Percentiles rank a stretch among this genome's conserved stretches.
phyloP scores from a whole-genome alignment of 2,888 invertebrate genomes.

The Amphipoea lucens region DNA sequence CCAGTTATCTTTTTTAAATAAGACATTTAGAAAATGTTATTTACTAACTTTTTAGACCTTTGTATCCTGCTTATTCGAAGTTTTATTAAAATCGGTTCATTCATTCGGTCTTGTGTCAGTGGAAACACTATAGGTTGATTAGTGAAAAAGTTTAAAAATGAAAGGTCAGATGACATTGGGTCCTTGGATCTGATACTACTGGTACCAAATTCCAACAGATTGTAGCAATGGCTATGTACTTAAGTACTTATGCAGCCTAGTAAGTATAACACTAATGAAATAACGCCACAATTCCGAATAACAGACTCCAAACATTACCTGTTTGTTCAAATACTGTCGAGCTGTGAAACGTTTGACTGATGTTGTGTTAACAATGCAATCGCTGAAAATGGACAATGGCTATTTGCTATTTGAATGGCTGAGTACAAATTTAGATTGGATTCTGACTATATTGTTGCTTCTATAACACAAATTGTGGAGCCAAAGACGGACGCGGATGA shows the following conservation, averaged over 20 bases:
- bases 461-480: not conserved
- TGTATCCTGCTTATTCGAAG: too few species aligned
- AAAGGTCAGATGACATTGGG: not conserved
- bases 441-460: not conserved
- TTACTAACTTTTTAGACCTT: too few species aligned
- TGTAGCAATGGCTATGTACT: too few species aligned
- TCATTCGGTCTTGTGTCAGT: too few species aligned
- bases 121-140: too few species aligned
- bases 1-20: too few species aligned
- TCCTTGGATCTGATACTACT: not conserved
- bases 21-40: too few species aligned
- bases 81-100: too few species aligned
- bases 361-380: not conserved
- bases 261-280: not conserved
- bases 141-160: not conserved
- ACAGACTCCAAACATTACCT: not conserved
- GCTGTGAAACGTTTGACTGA: slow-evolving; percentile 8
- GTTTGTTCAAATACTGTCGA: slow-evolving; percentile 23
- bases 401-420: slow-evolving; percentile 18
- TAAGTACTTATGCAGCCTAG: not conserved
- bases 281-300: not conserved
- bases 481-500: slow-evolving; percentile 1
- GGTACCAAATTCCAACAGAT: not conserved
- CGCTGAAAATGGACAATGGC: slow-evolving; percentile 3
- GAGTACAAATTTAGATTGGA: slow-evolving; percentile 18